Conservation (phyloP, 2,888 invertebrate species). For the Leptopilina myrica region DNA sequence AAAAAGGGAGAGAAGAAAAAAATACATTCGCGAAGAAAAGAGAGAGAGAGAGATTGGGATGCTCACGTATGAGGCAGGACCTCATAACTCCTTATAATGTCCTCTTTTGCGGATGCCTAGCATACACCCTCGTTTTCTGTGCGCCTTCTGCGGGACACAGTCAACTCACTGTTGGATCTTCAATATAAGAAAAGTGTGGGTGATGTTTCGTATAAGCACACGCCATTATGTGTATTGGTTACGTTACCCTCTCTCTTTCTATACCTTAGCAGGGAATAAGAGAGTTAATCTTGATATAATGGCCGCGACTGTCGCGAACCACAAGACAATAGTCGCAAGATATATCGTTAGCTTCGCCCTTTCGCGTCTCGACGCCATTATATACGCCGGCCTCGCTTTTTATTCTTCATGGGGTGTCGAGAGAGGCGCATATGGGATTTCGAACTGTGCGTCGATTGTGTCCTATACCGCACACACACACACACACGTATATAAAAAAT, state of each 20-base stretch:
- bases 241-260: slow-evolving; percentile 50
- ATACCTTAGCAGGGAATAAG: slow-evolving; percentile 65
- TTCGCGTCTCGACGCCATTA: slow-evolving; percentile 68
- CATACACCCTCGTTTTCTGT: slow-evolving; percentile 71
- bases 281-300: slow-evolving; percentile 76
- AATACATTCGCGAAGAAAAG: slow-evolving; percentile 25
- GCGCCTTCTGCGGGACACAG: slow-evolving; percentile 64
- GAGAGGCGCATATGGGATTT: slow-evolving; percentile 57
- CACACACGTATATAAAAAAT: no score
- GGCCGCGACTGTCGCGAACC: slow-evolving; percentile 75
- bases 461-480: slow-evolving; percentile 46
- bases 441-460: slow-evolving; percentile 56
- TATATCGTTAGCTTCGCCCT: slow-evolving; percentile 74
- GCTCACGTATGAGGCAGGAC: slow-evolving; percentile 75
- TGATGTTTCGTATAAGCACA: slow-evolving; percentile 58
- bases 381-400: slow-evolving; percentile 60
- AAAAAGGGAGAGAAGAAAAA: slow-evolving; percentile 46
- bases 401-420: slow-evolving; percentile 58
- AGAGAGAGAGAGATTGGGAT: slow-evolving; percentile 66
- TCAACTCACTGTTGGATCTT: slow-evolving; percentile 59
- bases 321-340: slow-evolving; percentile 75
- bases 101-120: slow-evolving; percentile 75
- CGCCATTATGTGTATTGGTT: slow-evolving; percentile 57
- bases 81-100: slow-evolving; percentile 76
- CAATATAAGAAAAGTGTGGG: slow-evolving; percentile 51